Evolutionary conservation across 35 echinoderm and acorn worm genomes (phyloP).

Genomic region (Strongylocentrotus purpuratus): DNA sequence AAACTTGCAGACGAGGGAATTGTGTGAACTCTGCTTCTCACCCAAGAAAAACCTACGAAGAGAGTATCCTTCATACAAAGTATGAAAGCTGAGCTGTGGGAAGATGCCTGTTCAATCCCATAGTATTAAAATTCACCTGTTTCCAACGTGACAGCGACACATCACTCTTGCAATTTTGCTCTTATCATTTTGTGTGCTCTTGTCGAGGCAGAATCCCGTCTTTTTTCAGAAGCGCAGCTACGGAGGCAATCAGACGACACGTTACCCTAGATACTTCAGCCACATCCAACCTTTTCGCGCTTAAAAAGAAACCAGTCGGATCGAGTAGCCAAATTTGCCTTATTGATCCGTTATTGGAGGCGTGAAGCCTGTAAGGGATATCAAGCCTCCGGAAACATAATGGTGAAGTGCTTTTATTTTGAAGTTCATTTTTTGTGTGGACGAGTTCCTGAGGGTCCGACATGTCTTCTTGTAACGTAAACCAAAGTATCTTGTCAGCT

Average conservation of each 20-base stretch:
- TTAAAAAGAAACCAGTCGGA: conserved; percentile 20
- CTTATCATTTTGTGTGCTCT: background rate
- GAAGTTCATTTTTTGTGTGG: background rate
- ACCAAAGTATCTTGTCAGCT: conserved; percentile 16
- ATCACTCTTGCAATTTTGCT: background rate
- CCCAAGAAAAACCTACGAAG: background rate
- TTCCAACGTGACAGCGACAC: background rate
- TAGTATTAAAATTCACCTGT: background rate
- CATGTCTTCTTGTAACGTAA: background rate
- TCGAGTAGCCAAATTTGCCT: conserved; percentile 36
- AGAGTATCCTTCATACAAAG: background rate
- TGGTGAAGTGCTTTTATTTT: conserved; percentile 3
- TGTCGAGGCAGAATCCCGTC: background rate
- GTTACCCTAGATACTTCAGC: background rate
- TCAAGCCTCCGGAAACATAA: conserved; percentile 7
- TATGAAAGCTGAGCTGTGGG: background rate
- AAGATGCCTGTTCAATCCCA: background rate
- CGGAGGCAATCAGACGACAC: background rate
- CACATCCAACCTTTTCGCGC: background rate
- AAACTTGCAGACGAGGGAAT: too few species aligned
- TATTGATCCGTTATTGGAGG: conserved; percentile 36
- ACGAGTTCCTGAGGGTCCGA: background rate
- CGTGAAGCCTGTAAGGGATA: conserved; percentile 1
- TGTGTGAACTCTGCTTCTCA: background rate
- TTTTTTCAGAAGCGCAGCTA: background rate